Base-by-base conservation (phyloP, 1,140 invertebrate genomes). In the Thaumatotibia leucotreta region DNA sequence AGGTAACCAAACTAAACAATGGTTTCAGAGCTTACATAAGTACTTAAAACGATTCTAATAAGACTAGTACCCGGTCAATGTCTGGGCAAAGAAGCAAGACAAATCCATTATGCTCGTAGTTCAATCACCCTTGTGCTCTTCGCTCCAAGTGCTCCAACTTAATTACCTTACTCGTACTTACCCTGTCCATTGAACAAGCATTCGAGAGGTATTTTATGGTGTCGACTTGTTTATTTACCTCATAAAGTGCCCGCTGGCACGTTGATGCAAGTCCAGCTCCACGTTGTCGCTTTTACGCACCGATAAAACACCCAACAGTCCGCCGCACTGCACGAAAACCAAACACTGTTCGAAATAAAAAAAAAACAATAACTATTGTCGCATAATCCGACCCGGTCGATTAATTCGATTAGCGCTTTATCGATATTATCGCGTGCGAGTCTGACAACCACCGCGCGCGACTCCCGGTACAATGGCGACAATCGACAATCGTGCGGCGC, bases 241-340 rank as follows among this genome's bases (percentile, higher is more conserved):
- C 85, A 90, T 90, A 70, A 90, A 86, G 88, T 90, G 88, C 61
- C 88, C 88, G 85, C 88, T 89, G 85, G 88, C 86, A 76, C 86
- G 88, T 75, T 90, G 86, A 64, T 90, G 86, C 67, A 90, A 75
- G 24, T 90, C 88, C 69, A 90, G 84, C 86, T 90, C 88, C 88
- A 89, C 70, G 71, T 58, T 84, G 80, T 29, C 23, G 71, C 61
- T 75, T 79, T 81, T 29, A 31, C 61, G 65, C 69, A 73, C 67
- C 69, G 32, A 63, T 66, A 58, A 66, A 69, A 70, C 77, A 80
- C 68, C 66, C 67, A 67, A 79, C 75, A 45, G 23, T 71, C 68
- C 74, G 73, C 61, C 70, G 61, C 81, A 84, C 84, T 74, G 61
- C 76, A 84, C 84, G 45, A 24, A 54, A 65, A 63, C 75, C 68